Evolutionary conservation across 2,113 vertebrate genomes (phyloP).

Genomic region (Phylloscopus trochiloides): DNA sequence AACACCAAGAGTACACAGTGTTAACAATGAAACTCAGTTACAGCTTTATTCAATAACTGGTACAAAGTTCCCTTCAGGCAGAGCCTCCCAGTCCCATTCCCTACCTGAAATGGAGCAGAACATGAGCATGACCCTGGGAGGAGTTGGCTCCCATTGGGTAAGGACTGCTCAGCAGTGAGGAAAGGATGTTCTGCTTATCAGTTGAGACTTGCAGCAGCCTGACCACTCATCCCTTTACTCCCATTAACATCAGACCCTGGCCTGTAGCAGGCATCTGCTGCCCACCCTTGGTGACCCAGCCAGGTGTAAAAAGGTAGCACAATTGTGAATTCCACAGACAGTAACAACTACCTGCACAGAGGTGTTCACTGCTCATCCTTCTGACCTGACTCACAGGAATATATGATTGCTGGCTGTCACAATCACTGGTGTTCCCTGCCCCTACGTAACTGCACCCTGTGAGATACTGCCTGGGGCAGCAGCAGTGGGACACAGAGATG

Average conservation of each 20-base stretch:
- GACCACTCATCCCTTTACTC: slow-evolving; percentile 34
- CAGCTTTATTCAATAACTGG: slow-evolving; percentile 88
- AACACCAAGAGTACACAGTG: not conserved
- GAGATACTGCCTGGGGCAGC: not conserved
- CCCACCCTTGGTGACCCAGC: not conserved
- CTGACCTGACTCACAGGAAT: rapidly evolving
- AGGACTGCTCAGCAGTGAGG: not conserved
- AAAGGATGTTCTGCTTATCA: not conserved
- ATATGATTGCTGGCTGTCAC: not conserved
- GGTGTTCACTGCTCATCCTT: not conserved
- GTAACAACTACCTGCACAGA: not conserved
- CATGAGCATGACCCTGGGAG: not conserved
- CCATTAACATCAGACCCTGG: not conserved
- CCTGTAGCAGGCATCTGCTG: not conserved
- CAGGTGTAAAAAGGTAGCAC: not conserved
- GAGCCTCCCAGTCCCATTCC: slow-evolving; percentile 58
- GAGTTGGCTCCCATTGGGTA: slow-evolving; percentile 21
- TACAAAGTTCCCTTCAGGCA: slow-evolving; percentile 79
- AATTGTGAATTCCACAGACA: not conserved
- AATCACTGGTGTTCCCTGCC: not conserved
- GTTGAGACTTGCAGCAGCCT: not conserved
- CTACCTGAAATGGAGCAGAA: slow-evolving; percentile 63
- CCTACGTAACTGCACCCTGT: not conserved
- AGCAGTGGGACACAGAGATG: not conserved
- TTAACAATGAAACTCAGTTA: slow-evolving; percentile 74